A percentile compares a stretch with the other conserved stretches of the same genome.
These are phyloP conservation scores for Novumbra hubbsi DNA, from an alignment of 2,797 vertebrate species.

Conservation along the genomic window DNA sequence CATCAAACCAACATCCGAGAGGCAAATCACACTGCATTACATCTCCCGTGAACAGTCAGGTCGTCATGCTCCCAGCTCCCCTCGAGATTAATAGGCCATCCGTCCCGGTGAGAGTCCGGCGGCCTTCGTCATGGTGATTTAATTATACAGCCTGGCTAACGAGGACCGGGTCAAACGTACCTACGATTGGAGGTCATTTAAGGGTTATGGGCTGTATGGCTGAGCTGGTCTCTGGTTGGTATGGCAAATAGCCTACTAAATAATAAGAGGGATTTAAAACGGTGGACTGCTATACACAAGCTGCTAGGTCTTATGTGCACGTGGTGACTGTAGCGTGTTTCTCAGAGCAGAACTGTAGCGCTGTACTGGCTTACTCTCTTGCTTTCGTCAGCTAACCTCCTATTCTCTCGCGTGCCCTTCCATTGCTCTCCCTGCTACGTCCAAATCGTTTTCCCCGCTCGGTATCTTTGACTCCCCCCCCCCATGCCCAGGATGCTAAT, in stretches of 20 bases:
- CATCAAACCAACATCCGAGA: not conserved
- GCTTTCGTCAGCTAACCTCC: not conserved
- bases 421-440: not conserved
- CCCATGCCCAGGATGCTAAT: not conserved
- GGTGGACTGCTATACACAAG: not conserved
- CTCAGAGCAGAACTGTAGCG: not conserved
- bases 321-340: not conserved
- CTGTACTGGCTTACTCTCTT: not conserved
- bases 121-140: not conserved
- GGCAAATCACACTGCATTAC: not conserved
- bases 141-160: not conserved
- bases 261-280: not conserved
- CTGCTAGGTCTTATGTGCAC: not conserved
- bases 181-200: not conserved
- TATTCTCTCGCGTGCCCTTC: not conserved
- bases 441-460: conserved; percentile 35
- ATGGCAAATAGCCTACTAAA: not conserved
- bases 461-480: no score
- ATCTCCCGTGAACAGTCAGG: not conserved
- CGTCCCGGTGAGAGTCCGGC: not conserved
- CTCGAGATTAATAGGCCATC: not conserved
- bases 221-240: not conserved
- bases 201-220: not conserved
- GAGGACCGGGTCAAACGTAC: not conserved
- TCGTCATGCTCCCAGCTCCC: conserved; percentile 12